phyloP scores from a whole-genome alignment of 2,113 vertebrate species.

The Strix aluco region DNA sequence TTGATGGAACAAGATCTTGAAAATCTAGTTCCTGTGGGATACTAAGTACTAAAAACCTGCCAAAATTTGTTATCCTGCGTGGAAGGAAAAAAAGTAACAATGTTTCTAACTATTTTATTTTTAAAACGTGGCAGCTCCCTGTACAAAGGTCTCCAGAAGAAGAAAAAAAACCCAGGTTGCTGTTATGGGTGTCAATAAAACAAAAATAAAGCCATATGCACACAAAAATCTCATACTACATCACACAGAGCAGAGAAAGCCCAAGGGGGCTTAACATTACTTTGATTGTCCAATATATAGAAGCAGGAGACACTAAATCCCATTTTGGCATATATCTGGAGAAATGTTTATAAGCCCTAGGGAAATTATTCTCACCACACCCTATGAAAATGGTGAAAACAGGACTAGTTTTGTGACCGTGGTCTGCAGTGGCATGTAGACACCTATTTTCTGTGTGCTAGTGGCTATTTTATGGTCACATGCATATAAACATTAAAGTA shows the following conservation, averaged over 20 bases:
- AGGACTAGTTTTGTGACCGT: neutral
- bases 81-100: neutral
- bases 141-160: neutral
- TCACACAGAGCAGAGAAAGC: neutral
- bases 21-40: neutral
- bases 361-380: neutral
- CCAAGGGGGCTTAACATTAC: neutral
- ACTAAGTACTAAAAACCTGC: neutral
- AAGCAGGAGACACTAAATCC: neutral
- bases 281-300: neutral
- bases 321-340: neutral
- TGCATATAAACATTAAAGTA: neutral
- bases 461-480: neutral
- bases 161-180: neutral
- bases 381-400: neutral
- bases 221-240: neutral
- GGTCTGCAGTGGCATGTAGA: rapidly evolving
- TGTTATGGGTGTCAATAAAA: neutral
- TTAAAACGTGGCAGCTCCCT: neutral
- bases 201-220: neutral
- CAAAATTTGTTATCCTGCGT: neutral
- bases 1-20: neutral
- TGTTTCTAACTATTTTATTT: neutral
- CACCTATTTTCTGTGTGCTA: neutral
- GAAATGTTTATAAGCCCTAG: neutral